Base-by-base conservation (phyloP, 2,797 vertebrate species). In the Picus viridis region DNA sequence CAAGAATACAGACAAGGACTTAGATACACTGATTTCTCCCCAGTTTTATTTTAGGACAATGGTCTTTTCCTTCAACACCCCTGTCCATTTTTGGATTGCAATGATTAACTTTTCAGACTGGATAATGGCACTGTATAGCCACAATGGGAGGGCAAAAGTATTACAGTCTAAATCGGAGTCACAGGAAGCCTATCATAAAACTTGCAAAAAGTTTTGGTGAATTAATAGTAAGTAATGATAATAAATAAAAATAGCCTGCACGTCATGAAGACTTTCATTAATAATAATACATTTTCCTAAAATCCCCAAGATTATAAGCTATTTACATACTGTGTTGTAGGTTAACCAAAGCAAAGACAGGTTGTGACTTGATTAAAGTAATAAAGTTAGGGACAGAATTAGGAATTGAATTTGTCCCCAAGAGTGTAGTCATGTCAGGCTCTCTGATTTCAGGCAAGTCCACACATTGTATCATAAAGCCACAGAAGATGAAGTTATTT, bases 241-340 rank as follows among this genome's bases (percentile, higher is more conserved):
- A 92, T 43, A 95, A 95, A 95, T 58, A 94, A 92, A 89, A 95
- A 92, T 76, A 95, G 76, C 65, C 85, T 36, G 18, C 68, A 82
- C 45, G 79, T 74, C 51, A 71, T 6, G 36, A 19, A 91, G 73
- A 9, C 73, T 93, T 94, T 81, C 83, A 93, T 93, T 88, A 94
- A 69, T 79, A 92, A 77, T 77, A 93, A 94, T 89, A 81, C 89
- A 86, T 91, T 93, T 32, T 59, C 77, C 69, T 24, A 86, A 92
- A 92, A 89, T n/a, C 24, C 68, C 68, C 62, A 41, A 79, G 76
- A 86, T 82, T 77, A 86, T 22, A 68, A 62, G 39, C 56, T 91
- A 95, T 96, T 95, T 89, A 89, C 88, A 92, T 12, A 39, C 29
- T 56, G 72, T 14, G 29, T 27, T 41, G 41, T 65, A 86, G 80